Evolutionary conservation across 2,113 vertebrate species (phyloP), one percentile per base, ranked within the genome.

Genomic region (Tragelaphus buxtoni): DNA sequence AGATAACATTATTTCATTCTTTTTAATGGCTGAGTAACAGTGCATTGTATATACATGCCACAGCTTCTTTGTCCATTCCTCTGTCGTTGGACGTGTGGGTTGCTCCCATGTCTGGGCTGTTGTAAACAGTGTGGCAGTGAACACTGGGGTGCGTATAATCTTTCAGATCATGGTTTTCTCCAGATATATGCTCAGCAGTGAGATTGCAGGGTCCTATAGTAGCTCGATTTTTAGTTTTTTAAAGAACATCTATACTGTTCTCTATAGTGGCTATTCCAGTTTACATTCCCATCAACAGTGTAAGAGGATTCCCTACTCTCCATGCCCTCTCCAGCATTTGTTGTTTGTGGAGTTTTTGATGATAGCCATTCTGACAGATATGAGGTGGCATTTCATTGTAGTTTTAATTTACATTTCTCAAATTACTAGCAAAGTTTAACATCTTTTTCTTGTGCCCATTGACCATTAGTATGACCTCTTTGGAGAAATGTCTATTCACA

Each of bases 21-120:
- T 74, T 42, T 13, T 26, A 26, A 26, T 26, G 69, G 39, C 35
- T 2, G 10, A 26, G 69, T 26, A 12, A 42, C 22, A 24, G 20
- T 26, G 35, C 39, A 8, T 13, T 42, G 39, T 74, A 26, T 26
- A 12, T 11, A 10, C 0, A 1, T 3, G 1, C 69, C 11, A 26
- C 69, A 26, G 65, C 65, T 39, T 20, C 39, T 26, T 74, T 74
- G 24, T 24, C 69, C 22, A 2, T 74, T 26, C 39, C 39, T 74
- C 69, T 74, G 39, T 26, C 0, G 3, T 1, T 26, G 39, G 69
- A 39, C 35, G 3, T 72, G 9, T 12, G 39, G 20, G 69, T 39
- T 42, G 35, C 69, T 72, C 11, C 35, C 1, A 1, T 1, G 9
- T 74, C 39, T 74, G 26, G 69, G 39, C 39, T 24, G 7, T 14